A percentile compares a stretch with the other conserved stretches of the same genome.
These are phyloP conservation scores for Blastomussa wellsi DNA, from an alignment of 92 coral and sea anemone genomes.

Conservation along the genomic window DNA sequence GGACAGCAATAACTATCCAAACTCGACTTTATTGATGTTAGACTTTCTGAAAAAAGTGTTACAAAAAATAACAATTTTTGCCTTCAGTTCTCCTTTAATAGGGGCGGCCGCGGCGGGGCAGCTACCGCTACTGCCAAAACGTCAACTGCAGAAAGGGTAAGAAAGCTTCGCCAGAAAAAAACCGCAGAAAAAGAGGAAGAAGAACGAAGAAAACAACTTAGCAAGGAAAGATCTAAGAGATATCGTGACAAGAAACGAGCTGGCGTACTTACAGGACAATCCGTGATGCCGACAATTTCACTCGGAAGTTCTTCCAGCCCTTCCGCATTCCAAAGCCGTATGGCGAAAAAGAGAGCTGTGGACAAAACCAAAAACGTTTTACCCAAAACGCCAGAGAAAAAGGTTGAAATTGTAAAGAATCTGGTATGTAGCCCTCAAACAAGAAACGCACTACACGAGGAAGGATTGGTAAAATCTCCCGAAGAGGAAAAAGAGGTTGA, in stretches of 20 bases:
- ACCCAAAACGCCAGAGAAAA: slow-evolving; percentile 5
- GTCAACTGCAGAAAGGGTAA: slow-evolving; percentile 6
- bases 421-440: slow-evolving; percentile 43
- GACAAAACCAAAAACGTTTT: slow-evolving; percentile 19
- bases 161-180: slow-evolving; percentile 24
- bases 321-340: slow-evolving; percentile 27
- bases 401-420: slow-evolving; percentile 20
- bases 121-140: slow-evolving; percentile 2
- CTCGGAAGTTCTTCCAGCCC: neutral
- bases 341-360: slow-evolving; percentile 41
- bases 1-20: neutral
- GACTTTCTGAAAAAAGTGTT: slow-evolving; percentile 9
- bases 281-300: slow-evolving; percentile 23
- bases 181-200: slow-evolving; percentile 20
- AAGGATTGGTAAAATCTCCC: slow-evolving; percentile 46
- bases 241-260: slow-evolving; percentile 27
- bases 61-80: too few species aligned
- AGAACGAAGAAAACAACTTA: slow-evolving; percentile 7
- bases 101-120: neutral
- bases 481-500: slow-evolving; percentile 51
- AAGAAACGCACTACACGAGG: slow-evolving; percentile 40
- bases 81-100: too few species aligned
- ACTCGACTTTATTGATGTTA: neutral
- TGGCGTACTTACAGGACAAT: slow-evolving; percentile 1
- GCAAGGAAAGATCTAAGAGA: slow-evolving; percentile 24